phyloP scores from a whole-genome alignment of 2,113 vertebrate genomes.

The Struthio camelus region DNA sequence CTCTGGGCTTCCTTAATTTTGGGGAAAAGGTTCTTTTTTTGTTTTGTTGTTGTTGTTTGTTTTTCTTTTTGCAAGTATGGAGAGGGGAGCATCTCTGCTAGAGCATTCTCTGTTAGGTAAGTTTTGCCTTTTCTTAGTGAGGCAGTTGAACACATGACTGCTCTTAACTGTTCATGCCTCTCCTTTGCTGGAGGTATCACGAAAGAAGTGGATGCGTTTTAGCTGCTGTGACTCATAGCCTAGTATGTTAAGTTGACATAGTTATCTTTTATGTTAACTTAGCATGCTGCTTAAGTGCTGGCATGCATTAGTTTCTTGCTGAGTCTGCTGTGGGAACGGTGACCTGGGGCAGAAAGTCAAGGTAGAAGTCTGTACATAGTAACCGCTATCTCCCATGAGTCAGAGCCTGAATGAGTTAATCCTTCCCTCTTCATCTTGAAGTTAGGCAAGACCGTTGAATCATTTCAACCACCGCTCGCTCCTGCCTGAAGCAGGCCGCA shows the following conservation, averaged over 20 bases:
- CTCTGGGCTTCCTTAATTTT: neutral
- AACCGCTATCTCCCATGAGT: neutral
- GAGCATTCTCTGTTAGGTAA: no score
- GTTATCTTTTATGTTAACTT: neutral
- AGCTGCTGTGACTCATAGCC: rapidly evolving
- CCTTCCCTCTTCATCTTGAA: neutral
- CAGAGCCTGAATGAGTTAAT: neutral
- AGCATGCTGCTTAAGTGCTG: neutral
- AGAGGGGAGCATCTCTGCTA: rapidly evolving
- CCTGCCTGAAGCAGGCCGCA: neutral
- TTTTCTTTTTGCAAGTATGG: rapidly evolving
- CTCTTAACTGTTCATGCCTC: neutral
- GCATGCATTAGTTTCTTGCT: neutral
- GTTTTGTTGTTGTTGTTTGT: neutral
- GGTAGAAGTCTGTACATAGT: neutral
- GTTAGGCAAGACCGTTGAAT: neutral
- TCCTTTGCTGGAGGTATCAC: neutral
- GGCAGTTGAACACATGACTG: rapidly evolving
- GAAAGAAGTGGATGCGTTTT: no score
- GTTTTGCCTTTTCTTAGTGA: neutral
- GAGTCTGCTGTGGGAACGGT: neutral
- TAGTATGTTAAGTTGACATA: rapidly evolving
- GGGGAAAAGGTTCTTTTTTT: neutral
- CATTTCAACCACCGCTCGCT: neutral
- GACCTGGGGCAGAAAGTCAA: neutral